Percentiles rank a stretch among this genome's conserved stretches.
These are phyloP conservation scores for Sakesphorus luctuosus DNA, from an alignment of 2,113 vertebrate genomes.

Conservation along the genomic window DNA sequence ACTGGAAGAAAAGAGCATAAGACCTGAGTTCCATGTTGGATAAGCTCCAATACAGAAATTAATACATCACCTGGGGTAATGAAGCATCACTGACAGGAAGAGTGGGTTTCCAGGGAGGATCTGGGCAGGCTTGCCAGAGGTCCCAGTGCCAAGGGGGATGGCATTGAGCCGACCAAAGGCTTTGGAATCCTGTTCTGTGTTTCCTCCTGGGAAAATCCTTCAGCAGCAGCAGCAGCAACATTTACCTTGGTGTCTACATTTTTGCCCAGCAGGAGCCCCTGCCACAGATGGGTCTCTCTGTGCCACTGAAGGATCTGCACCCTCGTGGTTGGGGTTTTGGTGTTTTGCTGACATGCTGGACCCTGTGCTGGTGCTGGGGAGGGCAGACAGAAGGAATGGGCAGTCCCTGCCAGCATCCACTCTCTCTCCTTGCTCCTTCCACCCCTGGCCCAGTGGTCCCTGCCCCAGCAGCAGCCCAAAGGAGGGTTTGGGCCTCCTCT, in stretches of 20 bases:
- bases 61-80: not conserved
- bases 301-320: not conserved
- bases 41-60: not conserved
- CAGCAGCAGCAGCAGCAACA: accelerated
- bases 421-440: not conserved
- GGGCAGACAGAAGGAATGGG: not conserved
- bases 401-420: not conserved
- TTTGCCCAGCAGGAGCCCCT: not conserved
- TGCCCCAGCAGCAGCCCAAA: not conserved
- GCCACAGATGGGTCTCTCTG: accelerated
- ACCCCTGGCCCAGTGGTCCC: no score
- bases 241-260: accelerated
- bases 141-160: not conserved
- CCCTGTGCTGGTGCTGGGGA: not conserved
- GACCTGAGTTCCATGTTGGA: not conserved
- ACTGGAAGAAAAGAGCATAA: not conserved
- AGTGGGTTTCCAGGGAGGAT: not conserved
- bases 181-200: not conserved
- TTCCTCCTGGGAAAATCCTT: not conserved
- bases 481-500: not conserved
- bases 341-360: accelerated
- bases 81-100: not conserved
- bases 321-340: accelerated
- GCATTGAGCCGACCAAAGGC: accelerated
- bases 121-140: accelerated